A percentile compares a stretch with the other conserved stretches of the same genome.
Conservation (phyloP, 2,797 vertebrate genomes). For the Hyperoplus immaculatus region DNA sequence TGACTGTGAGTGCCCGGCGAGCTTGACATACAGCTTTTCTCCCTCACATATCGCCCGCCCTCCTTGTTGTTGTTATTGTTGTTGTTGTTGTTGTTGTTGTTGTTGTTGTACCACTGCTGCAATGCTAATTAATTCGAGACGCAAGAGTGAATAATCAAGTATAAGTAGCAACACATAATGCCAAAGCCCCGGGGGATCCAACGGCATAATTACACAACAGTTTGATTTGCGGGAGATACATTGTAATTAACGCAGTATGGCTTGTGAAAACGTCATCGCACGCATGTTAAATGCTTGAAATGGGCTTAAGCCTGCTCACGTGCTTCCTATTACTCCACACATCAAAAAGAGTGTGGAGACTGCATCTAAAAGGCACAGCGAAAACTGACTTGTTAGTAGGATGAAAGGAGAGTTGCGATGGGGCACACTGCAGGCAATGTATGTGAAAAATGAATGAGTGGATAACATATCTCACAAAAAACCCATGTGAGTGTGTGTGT, state of each 20-base stretch:
- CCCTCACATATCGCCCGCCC: conserved; percentile 19
- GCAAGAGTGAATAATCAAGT: conserved; percentile 63
- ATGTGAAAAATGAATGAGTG: conserved; percentile 30
- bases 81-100: conserved; percentile 44
- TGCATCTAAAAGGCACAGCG: conserved; percentile 1
- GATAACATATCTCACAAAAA: conserved; percentile 31
- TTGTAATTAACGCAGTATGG: conserved; percentile 68
- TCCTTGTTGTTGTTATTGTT: conserved; percentile 49
- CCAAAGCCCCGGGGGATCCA: conserved; percentile 54
- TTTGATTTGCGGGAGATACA: conserved; percentile 77
- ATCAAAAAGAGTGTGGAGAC: conserved; percentile 50
- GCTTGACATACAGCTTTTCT: conserved; percentile 7
- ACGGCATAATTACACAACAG: conserved; percentile 73
- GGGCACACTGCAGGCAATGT: conserved; percentile 37
- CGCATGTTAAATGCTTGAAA: conserved; percentile 60
- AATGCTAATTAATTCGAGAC: conserved; percentile 74
- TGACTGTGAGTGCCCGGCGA: conserved; percentile 2
- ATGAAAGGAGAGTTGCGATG: conserved; percentile 46
- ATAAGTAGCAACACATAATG: conserved; percentile 76
- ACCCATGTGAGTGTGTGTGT: neutral
- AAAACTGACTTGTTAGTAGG: conserved; percentile 34
- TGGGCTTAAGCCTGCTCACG: conserved; percentile 48
- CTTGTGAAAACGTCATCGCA: conserved; percentile 61
- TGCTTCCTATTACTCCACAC: conserved; percentile 52
- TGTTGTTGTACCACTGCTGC: conserved; percentile 44